These are phyloP conservation scores for Dryocosmus kuriphilus DNA, from an alignment of 2,888 invertebrate genomes.

Conservation along the genomic window DNA sequence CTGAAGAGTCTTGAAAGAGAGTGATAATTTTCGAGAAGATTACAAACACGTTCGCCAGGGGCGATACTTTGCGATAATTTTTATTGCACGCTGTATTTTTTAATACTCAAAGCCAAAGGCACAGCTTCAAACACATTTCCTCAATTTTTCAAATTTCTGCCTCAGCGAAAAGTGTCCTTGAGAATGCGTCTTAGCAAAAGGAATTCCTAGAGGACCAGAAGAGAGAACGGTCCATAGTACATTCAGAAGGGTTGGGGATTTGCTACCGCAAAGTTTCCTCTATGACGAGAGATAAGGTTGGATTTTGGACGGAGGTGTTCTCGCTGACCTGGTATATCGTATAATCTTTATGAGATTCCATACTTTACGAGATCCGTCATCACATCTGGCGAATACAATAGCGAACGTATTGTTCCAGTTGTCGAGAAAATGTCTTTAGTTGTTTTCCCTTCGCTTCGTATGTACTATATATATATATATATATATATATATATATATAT, in stretches of 20 bases:
- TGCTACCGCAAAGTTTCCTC: slow-evolving; percentile 7
- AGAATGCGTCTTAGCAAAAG: slow-evolving; percentile 2
- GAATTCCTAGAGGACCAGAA: slow-evolving; percentile 1
- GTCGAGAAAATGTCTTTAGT: slow-evolving; percentile 20
- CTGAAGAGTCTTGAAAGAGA: not conserved
- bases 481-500: not conserved
- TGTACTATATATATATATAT: not conserved
- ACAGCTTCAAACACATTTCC: not conserved
- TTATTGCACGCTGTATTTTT: not conserved
- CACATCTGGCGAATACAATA: slow-evolving; percentile 18
- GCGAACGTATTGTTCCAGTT: slow-evolving; percentile 39
- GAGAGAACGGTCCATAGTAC: not conserved
- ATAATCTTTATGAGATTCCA: slow-evolving; percentile 41
- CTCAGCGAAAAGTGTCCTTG: not conserved
- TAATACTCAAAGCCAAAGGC: not conserved
- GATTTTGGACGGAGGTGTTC: not conserved
- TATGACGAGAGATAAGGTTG: not conserved
- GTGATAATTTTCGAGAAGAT: slow-evolving; percentile 8
- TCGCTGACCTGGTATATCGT: slow-evolving; percentile 25
- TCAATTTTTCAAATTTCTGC: slow-evolving; percentile 25
- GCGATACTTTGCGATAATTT: not conserved
- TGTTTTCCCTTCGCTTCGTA: not conserved
- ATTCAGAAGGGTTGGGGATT: not conserved
- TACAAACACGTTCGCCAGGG: not conserved
- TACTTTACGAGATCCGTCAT: slow-evolving; percentile 33